Evolutionary conservation across 2,888 invertebrate species (phyloP).

Genomic region (Criorhina ranunculi): DNA sequence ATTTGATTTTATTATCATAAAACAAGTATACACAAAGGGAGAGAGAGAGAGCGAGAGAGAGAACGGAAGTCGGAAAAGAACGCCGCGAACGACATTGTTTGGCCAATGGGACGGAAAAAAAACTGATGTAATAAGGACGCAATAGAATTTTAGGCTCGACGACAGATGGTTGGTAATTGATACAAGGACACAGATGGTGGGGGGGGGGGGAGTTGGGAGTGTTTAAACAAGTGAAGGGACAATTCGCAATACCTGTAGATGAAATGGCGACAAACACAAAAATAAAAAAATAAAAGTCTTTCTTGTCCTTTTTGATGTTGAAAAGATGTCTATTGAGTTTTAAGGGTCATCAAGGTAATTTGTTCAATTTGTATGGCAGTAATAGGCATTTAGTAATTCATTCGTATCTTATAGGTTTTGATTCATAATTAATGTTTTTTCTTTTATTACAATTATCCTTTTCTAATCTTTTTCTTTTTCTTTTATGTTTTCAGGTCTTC

Average conservation of each 20-base stretch:
- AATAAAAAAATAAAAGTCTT: background rate
- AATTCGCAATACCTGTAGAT: background rate
- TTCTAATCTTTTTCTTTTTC: too few relatives aligned
- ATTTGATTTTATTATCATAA: conserved; percentile 65
- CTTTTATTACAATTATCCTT: too few relatives aligned
- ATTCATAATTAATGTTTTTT: too few relatives aligned
- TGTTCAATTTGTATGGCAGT: too few relatives aligned
- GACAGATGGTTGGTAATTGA: conserved; percentile 46
- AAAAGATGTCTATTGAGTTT: too few relatives aligned
- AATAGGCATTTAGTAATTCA: too few relatives aligned
- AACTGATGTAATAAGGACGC: conserved; percentile 35
- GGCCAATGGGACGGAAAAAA: background rate
- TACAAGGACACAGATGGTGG: conserved; percentile 11
- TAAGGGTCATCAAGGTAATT: too few relatives aligned
- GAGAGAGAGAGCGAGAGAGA: too few relatives aligned
- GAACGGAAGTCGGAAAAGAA: conserved; percentile 4
- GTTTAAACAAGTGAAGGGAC: conserved; percentile 11
- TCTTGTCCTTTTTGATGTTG: background rate
- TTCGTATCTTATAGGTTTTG: too few relatives aligned
- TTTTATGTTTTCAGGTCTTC: too few relatives aligned
- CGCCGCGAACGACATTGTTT: background rate
- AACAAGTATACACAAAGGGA: too few relatives aligned
- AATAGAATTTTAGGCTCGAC: conserved; percentile 11
- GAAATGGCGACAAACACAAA: background rate
- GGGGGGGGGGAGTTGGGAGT: background rate